These are phyloP conservation scores for Danio albolineatus DNA, from an alignment of 2,797 vertebrate species.

Conservation along the genomic window DNA sequence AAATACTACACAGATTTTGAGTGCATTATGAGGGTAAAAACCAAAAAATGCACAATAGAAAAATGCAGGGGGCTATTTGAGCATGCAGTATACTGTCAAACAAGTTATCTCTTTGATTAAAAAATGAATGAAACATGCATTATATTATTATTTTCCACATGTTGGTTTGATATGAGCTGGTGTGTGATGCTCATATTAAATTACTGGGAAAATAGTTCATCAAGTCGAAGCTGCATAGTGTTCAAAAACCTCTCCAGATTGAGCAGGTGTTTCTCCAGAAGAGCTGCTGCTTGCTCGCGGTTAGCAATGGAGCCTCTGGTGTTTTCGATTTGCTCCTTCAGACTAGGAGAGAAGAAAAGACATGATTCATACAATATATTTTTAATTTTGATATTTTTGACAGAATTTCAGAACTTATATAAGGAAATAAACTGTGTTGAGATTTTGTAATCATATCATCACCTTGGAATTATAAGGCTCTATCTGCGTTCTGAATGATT, in stretches of 20 bases:
- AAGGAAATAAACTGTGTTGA: not conserved
- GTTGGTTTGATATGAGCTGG: not conserved
- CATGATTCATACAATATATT: not conserved
- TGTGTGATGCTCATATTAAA: not conserved
- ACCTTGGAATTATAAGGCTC: no score
- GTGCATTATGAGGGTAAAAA: not conserved
- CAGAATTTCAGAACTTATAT: not conserved
- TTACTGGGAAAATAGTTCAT: conserved; percentile 72
- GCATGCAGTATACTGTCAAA: conserved; percentile 20
- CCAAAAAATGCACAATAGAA: conserved; percentile 3
- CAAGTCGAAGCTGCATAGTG: conserved; percentile 73
- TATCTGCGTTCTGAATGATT: no score
- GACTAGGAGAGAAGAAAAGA: conserved; percentile 64
- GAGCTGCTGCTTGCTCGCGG: conserved; percentile 65
- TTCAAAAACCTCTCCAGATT: conserved; percentile 74
- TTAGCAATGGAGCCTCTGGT: conserved; percentile 67
- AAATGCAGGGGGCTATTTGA: not conserved
- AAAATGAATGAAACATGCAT: conserved; percentile 20
- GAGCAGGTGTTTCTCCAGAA: conserved; percentile 74
- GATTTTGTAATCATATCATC: not conserved
- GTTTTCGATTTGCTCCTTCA: conserved; percentile 73
- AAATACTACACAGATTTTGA: no score
- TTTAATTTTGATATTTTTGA: not conserved
- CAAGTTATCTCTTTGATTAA: not conserved
- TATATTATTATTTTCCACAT: not conserved